Evolutionary conservation across 2,113 vertebrate species (phyloP).

Genomic region (Leucopternis melanops): DNA sequence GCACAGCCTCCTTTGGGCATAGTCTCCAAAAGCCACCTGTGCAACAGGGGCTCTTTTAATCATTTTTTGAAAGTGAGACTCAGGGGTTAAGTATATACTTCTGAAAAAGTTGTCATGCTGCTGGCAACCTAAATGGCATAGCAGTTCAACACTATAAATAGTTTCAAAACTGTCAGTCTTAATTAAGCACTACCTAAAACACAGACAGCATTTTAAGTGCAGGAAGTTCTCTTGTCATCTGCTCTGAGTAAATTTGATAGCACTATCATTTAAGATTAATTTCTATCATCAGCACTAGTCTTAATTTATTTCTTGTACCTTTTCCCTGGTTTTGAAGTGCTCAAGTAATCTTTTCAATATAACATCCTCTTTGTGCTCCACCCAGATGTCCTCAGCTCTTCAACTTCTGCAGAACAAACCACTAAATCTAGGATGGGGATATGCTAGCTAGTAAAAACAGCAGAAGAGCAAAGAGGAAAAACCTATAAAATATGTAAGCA

Average conservation of each 20-base stretch:
- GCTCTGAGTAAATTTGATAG: not conserved
- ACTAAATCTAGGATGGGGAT: not conserved
- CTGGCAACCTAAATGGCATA: not conserved
- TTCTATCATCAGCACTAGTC: not conserved
- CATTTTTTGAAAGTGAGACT: not conserved
- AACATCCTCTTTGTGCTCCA: not conserved
- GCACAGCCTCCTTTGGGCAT: not conserved
- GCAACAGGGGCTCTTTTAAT: not conserved
- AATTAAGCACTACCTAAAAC: constrained; percentile 46
- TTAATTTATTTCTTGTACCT: not conserved
- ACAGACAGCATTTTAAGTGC: constrained; percentile 30
- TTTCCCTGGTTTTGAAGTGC: not conserved
- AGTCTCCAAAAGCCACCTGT: not conserved
- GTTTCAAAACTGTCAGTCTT: constrained; percentile 27
- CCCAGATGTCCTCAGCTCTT: not conserved
- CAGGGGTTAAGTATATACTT: not conserved
- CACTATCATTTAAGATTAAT: not conserved
- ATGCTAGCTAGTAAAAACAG: not conserved
- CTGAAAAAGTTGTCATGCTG: not conserved
- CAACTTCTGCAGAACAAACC: not conserved
- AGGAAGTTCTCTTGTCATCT: constrained; percentile 27
- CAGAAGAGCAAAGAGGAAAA: not conserved
- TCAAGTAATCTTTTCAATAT: not conserved
- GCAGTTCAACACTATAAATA: constrained; percentile 39
- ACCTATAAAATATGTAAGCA: not conserved